phyloP scores from a whole-genome alignment of 1,140 invertebrate species.

The Schlechtendalia chinensis region DNA sequence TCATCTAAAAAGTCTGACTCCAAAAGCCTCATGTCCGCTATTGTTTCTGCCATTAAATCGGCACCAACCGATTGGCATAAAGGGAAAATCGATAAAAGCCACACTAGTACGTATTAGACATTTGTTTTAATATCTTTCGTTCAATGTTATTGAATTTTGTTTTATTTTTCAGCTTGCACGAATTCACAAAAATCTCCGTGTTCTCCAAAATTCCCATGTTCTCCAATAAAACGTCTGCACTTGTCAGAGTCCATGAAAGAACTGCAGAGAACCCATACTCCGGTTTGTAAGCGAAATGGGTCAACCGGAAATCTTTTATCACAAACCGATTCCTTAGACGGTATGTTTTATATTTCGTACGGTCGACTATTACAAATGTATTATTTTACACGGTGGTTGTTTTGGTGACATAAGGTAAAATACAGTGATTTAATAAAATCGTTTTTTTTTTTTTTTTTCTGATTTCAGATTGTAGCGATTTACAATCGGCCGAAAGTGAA shows the following conservation, averaged over 20 bases:
- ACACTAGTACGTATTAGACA: neutral
- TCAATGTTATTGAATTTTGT: neutral
- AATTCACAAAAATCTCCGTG: conserved; percentile 17
- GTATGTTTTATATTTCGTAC: neutral
- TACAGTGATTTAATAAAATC: too few relatives aligned
- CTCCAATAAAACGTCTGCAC: conserved; percentile 11
- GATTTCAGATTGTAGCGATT: conserved; percentile 45
- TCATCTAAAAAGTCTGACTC: conserved; percentile 35
- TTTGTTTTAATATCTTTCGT: neutral
- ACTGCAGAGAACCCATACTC: conserved; percentile 6
- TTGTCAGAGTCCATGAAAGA: conserved; percentile 36
- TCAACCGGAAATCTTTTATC: conserved; percentile 31
- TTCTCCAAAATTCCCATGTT: neutral
- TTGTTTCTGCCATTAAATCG: conserved; percentile 42
- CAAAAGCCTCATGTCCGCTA: conserved; percentile 37
- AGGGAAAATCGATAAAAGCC: conserved; percentile 25
- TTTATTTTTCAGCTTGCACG: conserved; percentile 21
- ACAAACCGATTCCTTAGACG: conserved; percentile 45
- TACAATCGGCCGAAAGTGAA: conserved; percentile 57
- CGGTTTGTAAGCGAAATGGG: conserved; percentile 1
- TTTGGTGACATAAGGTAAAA: too few relatives aligned
- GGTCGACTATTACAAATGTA: neutral
- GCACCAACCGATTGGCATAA: conserved; percentile 35
- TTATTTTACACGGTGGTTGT: neutral
- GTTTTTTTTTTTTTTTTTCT: neutral